These are phyloP conservation scores for Brevimyrus niger DNA, from an alignment of 2,113 vertebrate species.

Conservation along the genomic window DNA sequence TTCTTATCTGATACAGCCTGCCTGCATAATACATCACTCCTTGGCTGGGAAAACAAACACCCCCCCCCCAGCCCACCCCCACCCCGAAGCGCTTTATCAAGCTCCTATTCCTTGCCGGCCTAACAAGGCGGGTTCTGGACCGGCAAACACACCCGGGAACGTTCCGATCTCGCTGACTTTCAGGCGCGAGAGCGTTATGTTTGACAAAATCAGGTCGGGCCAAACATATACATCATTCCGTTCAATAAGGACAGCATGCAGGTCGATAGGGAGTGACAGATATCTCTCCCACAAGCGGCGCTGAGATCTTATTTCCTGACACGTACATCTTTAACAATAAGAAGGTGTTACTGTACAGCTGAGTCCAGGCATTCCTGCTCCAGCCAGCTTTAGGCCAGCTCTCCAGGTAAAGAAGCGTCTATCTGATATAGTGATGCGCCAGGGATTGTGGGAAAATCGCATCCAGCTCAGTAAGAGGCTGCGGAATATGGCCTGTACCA, in stretches of 20 bases:
- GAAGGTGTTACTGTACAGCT: background rate
- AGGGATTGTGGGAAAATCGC: background rate
- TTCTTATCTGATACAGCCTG: slow-evolving; percentile 24
- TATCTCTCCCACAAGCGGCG: background rate
- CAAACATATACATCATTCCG: slow-evolving; percentile 5
- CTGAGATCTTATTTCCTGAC: background rate
- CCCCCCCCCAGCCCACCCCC: background rate
- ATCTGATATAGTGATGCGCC: background rate
- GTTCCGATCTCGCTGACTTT: background rate
- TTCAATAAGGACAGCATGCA: slow-evolving; percentile 2
- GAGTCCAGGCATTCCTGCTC: too few relatives aligned
- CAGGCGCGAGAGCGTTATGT: background rate
- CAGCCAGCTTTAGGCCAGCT: background rate
- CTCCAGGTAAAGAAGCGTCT: background rate
- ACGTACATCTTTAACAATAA: background rate
- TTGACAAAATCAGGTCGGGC: slow-evolving; percentile 12
- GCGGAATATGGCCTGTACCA: background rate
- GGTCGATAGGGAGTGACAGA: background rate
- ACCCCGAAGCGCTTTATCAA: background rate
- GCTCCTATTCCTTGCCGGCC: background rate
- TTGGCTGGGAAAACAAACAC: slow-evolving; percentile 12
- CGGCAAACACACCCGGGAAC: background rate
- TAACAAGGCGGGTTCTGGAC: background rate
- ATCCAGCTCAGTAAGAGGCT: background rate
- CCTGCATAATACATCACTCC: slow-evolving; percentile 14